A percentile compares a stretch with the other conserved stretches of the same genome.
phyloP scores from a whole-genome alignment of 2,113 vertebrate genomes.

The Puntigrus tetrazona region DNA sequence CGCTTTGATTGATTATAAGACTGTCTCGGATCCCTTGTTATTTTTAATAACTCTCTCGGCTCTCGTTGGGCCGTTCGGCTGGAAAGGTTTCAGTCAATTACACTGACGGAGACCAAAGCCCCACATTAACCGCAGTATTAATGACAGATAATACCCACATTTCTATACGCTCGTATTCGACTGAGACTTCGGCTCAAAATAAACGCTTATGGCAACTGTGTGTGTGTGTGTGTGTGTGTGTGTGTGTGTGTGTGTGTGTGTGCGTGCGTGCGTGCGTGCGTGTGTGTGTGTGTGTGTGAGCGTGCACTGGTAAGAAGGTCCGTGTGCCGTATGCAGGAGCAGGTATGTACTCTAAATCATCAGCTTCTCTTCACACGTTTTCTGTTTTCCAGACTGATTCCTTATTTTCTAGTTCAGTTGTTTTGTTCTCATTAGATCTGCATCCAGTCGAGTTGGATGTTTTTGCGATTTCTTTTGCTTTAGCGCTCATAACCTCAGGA shows the following conservation, averaged over 20 bases:
- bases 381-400: background rate
- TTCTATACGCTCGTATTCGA: background rate
- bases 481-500: background rate
- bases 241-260: background rate
- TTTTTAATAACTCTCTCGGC: conserved; percentile 50
- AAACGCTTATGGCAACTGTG: background rate
- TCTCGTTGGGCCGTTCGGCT: conserved; percentile 25
- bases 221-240: background rate
- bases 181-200: background rate
- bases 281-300: background rate
- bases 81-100: conserved; percentile 39
- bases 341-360: background rate
- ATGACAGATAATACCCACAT: conserved; percentile 36
- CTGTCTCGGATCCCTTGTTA: conserved; percentile 33
- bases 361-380: background rate
- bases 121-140: conserved; percentile 44
- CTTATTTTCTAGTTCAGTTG: background rate
- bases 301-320: conserved; percentile 8
- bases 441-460: background rate
- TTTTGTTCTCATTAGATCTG: background rate
- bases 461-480: background rate
- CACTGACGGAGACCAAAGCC: conserved; percentile 37
- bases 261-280: background rate
- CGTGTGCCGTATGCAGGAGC: background rate
- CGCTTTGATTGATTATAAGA: conserved; percentile 50